phyloP scores from a whole-genome alignment of 1,140 invertebrate genomes.

The Carcinoscorpius rotundicauda region DNA sequence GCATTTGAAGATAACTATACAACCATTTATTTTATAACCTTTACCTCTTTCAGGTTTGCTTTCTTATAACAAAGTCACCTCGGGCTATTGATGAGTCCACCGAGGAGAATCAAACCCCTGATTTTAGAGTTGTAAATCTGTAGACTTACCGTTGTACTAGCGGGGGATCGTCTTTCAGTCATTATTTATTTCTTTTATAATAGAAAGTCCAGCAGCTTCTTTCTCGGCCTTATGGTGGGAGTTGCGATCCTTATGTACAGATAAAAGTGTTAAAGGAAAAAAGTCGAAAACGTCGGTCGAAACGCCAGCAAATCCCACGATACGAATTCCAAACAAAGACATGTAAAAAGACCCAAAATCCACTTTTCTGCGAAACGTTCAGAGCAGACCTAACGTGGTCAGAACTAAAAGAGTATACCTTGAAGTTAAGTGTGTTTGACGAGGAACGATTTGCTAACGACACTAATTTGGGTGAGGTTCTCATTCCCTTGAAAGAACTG shows the following conservation, averaged over 20 bases:
- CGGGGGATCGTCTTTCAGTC: too few species aligned
- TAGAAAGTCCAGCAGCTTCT: slow-evolving; percentile 21
- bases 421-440: slow-evolving; percentile 24
- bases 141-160: too few species aligned
- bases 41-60: too few species aligned
- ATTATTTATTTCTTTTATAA: not conserved
- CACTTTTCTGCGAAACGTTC: slow-evolving; percentile 24
- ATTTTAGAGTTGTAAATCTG: too few species aligned
- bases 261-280: slow-evolving; percentile 17
- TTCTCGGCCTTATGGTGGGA: slow-evolving; percentile 20
- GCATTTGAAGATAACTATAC: too few species aligned
- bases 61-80: too few species aligned
- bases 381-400: slow-evolving; percentile 19
- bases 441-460: slow-evolving; percentile 27
- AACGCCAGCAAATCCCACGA: slow-evolving; percentile 2
- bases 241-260: slow-evolving; percentile 19
- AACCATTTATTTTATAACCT: too few species aligned
- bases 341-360: slow-evolving; percentile 20
- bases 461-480: slow-evolving; percentile 23
- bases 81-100: too few species aligned
- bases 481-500: slow-evolving; percentile 15
- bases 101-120: too few species aligned
- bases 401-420: slow-evolving; percentile 22
- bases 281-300: slow-evolving; percentile 17
- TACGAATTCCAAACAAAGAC: slow-evolving; percentile 22